Base-by-base conservation (phyloP, 2,797 vertebrate genomes). In the Pipistrellus kuhlii region DNA sequence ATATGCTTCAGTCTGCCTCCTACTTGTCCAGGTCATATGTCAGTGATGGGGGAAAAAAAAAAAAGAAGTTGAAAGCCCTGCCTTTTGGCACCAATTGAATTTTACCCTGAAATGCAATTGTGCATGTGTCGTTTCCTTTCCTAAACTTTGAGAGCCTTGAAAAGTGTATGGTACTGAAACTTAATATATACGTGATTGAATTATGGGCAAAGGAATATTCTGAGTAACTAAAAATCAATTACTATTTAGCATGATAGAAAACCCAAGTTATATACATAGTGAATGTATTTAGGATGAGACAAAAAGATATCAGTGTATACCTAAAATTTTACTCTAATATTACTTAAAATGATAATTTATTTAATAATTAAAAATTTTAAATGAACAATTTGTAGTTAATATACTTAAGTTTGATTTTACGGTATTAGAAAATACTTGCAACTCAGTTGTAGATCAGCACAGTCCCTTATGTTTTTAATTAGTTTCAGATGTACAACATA, bases 131-230 rank as follows among this genome's bases (percentile, higher is more conserved):
- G 78, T 77, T 90, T 85, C 25, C 32, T 85, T 66, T 30, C 87
- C 41, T 87, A 72, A 87, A 85, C n/a, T 80, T 68, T 81, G 30
- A 93, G 30, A 55, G 9, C 25, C 64, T 89, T 88, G 6, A 93
- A 18, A 41, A 89, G 18, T 57, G 1, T 10, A 12, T 89, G 53
- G 30, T 25, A 62, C 48, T 57, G 64, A 17, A 78, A 12, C 46
- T 84, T 55, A 91, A 71, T 44, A 85, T 81, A 41, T 53, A 59
- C 53, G 59, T 72, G 21, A 53, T 32, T 92, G 46, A 95, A 46
- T 78, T 75, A 86, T 73, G 17, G 87, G 57, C 68, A 93, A 90
- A 57, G 81, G 18, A 91, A 44, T 81, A 94, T 55, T 75, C 69
- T 88, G 41, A 85, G 6, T 44, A 23, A 75, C 73, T 72, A 85